Evolutionary conservation across 2,888 invertebrate species (phyloP), one percentile per base, ranked within the genome.

Genomic region (Heliconius sara): DNA sequence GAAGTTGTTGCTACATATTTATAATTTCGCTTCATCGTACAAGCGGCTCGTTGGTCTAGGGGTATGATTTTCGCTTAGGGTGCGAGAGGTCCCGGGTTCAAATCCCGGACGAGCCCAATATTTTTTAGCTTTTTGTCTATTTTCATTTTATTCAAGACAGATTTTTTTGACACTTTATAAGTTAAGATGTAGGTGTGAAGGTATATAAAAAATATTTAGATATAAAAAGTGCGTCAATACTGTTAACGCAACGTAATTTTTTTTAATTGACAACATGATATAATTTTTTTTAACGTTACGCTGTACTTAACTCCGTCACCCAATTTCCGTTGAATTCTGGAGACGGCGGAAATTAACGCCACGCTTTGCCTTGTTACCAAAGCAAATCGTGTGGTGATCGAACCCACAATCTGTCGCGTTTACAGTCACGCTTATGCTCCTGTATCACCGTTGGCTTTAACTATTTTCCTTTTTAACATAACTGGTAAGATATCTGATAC

Each of bases 61-160:
- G 94, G 95, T 95, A 94, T 95, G 94, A 94, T 95, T 95, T 93
- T 94, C 94, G 94, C 94, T 95, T 95, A 92, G 93, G 95, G 93
- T 95, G 94, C 94, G 94, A 93, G 94, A 93, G 95, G 95, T 95
- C 95, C 94, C 93, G 94, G 94, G 94, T 94, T 94, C 93, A 94
- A 95, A 93, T 94, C 93, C 93, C 94, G 93, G 93, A 93, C 93
- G 93, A 93, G 93, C 93, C 94, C 92, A 86, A 86, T 27, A 5
- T 43, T 74, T 74, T 78, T 65, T 13, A 10, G 2, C 39, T 63
- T 63, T 25, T 27, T 27, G 25, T 65, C 6, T 65, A 65, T n/a
- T 25, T 63, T 25, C 25, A 25, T 63, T 25, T 0, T 13, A 25
- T 25, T 22, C 3, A 63, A 63, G 13, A 13, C 57, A 10, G 22